Base-by-base conservation (phyloP, 2,113 vertebrate genomes). In the Phainopepla nitens region DNA sequence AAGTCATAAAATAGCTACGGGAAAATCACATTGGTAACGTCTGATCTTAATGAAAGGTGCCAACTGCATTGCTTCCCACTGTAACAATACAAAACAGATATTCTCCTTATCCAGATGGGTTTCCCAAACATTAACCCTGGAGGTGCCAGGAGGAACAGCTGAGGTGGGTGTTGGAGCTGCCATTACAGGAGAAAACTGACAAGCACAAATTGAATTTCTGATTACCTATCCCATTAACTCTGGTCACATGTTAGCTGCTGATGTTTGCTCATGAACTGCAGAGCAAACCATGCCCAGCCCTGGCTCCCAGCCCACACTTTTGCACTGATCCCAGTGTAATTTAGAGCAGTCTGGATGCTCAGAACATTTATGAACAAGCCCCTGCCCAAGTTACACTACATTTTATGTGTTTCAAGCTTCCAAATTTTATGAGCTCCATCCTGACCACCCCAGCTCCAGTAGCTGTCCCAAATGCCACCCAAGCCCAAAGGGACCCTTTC, bases 401-500 rank as follows among this genome's bases (percentile, higher is more conserved):
- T 31, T 57, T 13, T 19, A 25, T 1, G 8, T 10, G 39, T 36
- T 57, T 36, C 22, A 19, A 1, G 5, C 41, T 41, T 25, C 45
- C 31, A 23, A 61, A n/a, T 22, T n/a, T 15, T 18, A 13, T 1
- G 9, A 15, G 39, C 36, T 57, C 25, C 36, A n/a, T 39, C 33
- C 39, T 0, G 0, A 28, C 25, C 51, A 35, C 3, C 14, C 6
- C 27, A 50, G 60, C 51, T n/a, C 56, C 58, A 51, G 77, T 1
- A 53, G 65, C 70, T 60, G 61, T 51, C 61, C 73, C 50, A 47
- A 42, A 19, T 1, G 33, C 35, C 70, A 35, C 7, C 33, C 35
- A 47, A 88, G n/a, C 50, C 65, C 82, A 69, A 16, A 15, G 7
- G 42, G 65, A 84, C 27, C 56, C 82, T 58, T 44, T 35, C 42